Base-by-base conservation (phyloP, 2,888 invertebrate genomes). In the Notocelia uddmanniana region DNA sequence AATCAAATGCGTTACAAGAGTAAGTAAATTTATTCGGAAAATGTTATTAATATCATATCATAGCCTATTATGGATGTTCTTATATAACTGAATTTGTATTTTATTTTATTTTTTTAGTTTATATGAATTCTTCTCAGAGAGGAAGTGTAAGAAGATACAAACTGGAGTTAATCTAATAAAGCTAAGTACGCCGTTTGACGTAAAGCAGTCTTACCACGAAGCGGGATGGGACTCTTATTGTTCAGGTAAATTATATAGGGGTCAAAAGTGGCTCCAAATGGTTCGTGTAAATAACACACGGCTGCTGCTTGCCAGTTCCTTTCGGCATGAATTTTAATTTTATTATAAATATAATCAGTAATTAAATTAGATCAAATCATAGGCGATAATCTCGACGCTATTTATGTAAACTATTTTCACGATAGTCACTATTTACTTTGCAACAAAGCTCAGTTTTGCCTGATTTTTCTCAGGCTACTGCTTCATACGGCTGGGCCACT, bases 201-300 rank as follows among this genome's bases (percentile, higher is more conserved):
- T 82, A 0, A 88, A 88, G 3, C 92, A 93, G 69, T 78, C 88
- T 0, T 93, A 91, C 79, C 98, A 97, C 79, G 96, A 97, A 81
- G 97, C 97, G n/a, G 97, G 97, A 1, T 97, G 96, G 95, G 97
- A 98, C 87, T 96, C 97, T 0, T 97, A 94, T 84, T 95, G 96
- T 78, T 95, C 97, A 68, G 94, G 94, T 94, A 82, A 73, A 11
- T 8, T 52, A 52, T 52, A 26, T 26, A 26, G 5, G 26, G 5
- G 26, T 5, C 26, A 26, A n/a, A n/a, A n/a, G n/a, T n/a, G n/a
- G n/a, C n/a, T n/a, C n/a, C n/a, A n/a, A n/a, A n/a, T n/a, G n/a
- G n/a, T n/a, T n/a, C n/a, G n/a, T n/a, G n/a, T n/a, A n/a, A n/a
- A n/a, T n/a, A n/a, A n/a, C n/a, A n/a, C n/a, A n/a, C n/a, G n/a